Evolutionary conservation across 2,888 invertebrate genomes (phyloP), one percentile per base, ranked within the genome.

Genomic region (Chesias legatella): DNA sequence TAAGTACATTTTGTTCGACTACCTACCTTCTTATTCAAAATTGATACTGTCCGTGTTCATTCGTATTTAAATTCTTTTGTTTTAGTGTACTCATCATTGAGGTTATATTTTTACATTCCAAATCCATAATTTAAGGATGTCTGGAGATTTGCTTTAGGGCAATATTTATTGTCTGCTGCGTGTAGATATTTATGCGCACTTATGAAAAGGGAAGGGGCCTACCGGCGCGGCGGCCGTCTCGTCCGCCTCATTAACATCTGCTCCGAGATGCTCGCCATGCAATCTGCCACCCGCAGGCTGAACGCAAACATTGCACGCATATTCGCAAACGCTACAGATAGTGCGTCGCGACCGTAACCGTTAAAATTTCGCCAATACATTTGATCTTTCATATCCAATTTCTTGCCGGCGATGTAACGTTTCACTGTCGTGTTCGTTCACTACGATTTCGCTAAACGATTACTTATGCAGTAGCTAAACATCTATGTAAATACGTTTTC

Each of bases 1-100:
- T 96, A 70, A 94, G 95, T 92, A 48, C 48, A 49, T 41, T 49
- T 47, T 27, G 48, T 42, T 31, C 47, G 30, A 37, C 40, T 45
- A 52, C 51, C 45, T 46, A 47, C 41, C 24, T 13, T 29, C 24
- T 27, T 17, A n/a, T n/a, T n/a, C n/a, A n/a, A 25, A 41, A 41
- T 25, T 28, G 35, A 41, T 28, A 25, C 24, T 25, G 21, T 31
- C 6, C 13, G 23, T 34, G 8, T 25, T 10, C 5, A 5, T 17
- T 17, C 13, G 5, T 17, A 5, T 17, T 17, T 2, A 3, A 17
- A 3, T 17, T 17, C 13, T 17, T 17, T 17, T 17, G 13, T 17
- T 17, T 17, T 17, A 5, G 13, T 17, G 5, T 17, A 17, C 2
- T 3, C 5, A 17, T 17, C 3, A 17, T 17, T 17, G 2, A 17